Evolutionary conservation across 2,888 invertebrate species (phyloP).

Genomic region (Metallyticus violacea): DNA sequence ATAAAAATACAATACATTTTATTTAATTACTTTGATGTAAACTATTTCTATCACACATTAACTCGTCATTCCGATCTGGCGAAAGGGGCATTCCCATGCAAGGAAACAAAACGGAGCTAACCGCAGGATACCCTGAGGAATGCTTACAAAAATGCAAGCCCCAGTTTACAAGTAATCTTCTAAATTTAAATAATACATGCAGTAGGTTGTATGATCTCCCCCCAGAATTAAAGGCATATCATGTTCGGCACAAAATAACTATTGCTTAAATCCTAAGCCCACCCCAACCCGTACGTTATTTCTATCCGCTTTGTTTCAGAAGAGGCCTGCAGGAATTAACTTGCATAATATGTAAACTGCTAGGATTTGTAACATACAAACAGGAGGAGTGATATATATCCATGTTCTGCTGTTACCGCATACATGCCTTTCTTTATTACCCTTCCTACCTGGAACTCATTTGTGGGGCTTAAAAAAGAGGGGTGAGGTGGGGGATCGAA

Average conservation of each 20-base stretch:
- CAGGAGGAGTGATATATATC: neutral
- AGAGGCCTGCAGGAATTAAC: slow-evolving; percentile 16
- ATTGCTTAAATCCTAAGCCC: neutral
- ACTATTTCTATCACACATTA: too few relatives aligned
- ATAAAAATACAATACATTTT: too few relatives aligned
- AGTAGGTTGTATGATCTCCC: neutral
- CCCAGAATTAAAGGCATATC: neutral
- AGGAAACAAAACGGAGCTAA: neutral
- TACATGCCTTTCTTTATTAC: slow-evolving; percentile 3
- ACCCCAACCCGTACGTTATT: neutral
- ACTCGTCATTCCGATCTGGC: too few relatives aligned
- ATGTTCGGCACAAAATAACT: neutral
- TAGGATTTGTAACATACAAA: slow-evolving; percentile 18
- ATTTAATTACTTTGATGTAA: too few relatives aligned
- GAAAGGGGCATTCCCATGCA: too few relatives aligned
- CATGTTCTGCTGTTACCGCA: neutral
- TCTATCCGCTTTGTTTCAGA: slow-evolving; percentile 1
- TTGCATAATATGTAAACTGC: neutral
- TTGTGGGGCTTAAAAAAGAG: slow-evolving; percentile 12
- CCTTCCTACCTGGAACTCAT: slow-evolving; percentile 15
- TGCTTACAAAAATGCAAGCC: neutral
- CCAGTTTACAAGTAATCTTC: neutral
- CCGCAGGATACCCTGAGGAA: neutral
- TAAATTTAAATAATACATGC: neutral
- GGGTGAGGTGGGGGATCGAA: neutral